phyloP scores from a whole-genome alignment of 2,113 vertebrate genomes.

The Nothocercus julius region DNA sequence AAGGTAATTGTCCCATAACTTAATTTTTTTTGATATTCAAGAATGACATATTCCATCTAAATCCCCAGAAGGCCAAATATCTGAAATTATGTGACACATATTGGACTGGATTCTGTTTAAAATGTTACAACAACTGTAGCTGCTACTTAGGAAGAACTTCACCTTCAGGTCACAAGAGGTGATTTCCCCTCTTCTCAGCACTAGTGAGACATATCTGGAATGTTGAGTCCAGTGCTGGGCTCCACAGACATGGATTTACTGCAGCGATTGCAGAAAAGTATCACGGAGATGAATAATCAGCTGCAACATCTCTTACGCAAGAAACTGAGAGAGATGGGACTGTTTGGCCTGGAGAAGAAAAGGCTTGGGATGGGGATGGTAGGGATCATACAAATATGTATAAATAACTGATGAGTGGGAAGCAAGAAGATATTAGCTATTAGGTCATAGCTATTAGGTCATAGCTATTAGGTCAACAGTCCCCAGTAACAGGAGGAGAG shows the following conservation, averaged over 20 bases:
- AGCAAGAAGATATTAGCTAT: too few species aligned
- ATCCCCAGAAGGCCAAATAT: background rate
- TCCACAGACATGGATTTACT: background rate
- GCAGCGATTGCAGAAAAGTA: fast-evolving
- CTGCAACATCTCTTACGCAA: background rate
- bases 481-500: too few species aligned
- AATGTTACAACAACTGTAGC: background rate
- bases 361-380: background rate
- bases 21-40: background rate
- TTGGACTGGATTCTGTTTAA: background rate
- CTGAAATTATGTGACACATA: background rate
- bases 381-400: background rate
- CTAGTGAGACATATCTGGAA: background rate
- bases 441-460: too few species aligned
- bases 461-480: too few species aligned
- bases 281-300: fast-evolving
- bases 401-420: background rate
- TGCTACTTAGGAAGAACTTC: background rate
- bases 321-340: background rate
- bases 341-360: background rate
- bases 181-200: background rate
- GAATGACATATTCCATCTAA: background rate
- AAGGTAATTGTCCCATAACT: background rate
- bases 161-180: background rate
- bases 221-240: background rate